A percentile compares a stretch with the other conserved stretches of the same genome.
These are phyloP conservation scores for Conomelus anceps DNA, from an alignment of 2,888 invertebrate genomes.

Conservation along the genomic window DNA sequence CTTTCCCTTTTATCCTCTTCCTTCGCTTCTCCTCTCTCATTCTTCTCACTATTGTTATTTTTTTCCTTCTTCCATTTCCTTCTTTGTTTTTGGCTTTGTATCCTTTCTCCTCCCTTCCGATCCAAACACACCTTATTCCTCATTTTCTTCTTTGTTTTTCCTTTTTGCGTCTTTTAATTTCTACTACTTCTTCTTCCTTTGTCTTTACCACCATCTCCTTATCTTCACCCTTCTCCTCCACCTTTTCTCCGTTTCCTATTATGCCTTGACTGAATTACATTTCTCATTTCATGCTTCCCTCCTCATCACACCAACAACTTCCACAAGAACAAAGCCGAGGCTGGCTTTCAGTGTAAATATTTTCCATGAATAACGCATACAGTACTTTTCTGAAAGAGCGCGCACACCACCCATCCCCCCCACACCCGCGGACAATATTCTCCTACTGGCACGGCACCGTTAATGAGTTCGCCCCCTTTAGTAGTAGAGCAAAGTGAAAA, in stretches of 20 bases:
- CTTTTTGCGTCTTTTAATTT: background rate
- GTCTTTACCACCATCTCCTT: background rate
- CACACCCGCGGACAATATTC: background rate
- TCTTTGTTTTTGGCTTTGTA: too few species aligned
- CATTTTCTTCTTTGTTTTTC: too few species aligned
- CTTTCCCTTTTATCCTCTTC: background rate
- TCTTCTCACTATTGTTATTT: background rate
- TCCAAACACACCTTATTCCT: too few species aligned
- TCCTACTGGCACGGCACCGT: background rate
- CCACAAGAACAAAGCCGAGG: background rate
- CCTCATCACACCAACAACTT: background rate
- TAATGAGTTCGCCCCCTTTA: background rate
- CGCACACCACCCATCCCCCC: background rate
- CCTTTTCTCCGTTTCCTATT: background rate
- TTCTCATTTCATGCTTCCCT: background rate
- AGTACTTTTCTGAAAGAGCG: background rate
- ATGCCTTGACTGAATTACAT: background rate
- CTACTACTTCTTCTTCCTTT: background rate
- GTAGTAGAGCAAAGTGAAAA: background rate
- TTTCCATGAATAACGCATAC: background rate
- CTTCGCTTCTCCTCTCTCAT: background rate
- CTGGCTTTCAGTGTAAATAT: background rate
- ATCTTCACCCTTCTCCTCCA: background rate
- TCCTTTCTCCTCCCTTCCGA: too few species aligned
- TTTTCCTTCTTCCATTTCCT: background rate